phyloP scores from a whole-genome alignment of 1,140 invertebrate genomes.

The Sweltsa coloradensis region DNA sequence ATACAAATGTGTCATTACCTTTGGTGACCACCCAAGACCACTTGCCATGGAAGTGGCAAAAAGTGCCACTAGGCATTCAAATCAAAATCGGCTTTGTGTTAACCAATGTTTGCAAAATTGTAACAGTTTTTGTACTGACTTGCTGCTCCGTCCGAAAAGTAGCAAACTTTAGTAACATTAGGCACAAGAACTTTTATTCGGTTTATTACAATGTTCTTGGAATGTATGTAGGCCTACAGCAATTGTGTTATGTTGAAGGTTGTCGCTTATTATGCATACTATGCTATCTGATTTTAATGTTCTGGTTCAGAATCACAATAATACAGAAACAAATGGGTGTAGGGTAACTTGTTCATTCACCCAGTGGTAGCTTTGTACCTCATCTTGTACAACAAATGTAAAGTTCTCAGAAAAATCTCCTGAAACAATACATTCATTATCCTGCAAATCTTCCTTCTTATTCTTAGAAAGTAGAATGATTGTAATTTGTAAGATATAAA shows the following conservation, averaged over 20 bases:
- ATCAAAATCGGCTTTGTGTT: constrained; percentile 21
- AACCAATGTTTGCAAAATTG: constrained; percentile 23
- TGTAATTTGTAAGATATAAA: no score
- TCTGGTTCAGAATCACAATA: neutral
- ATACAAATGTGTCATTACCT: no score
- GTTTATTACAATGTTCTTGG: constrained; percentile 5
- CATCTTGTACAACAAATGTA: constrained; percentile 19
- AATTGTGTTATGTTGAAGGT: constrained; percentile 8
- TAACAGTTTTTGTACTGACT: constrained; percentile 25
- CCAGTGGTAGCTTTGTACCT: constrained; percentile 20
- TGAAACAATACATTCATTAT: constrained; percentile 10
- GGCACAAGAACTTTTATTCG: constrained; percentile 3
- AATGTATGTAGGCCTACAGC: constrained; percentile 17
- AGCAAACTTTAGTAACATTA: constrained; percentile 13
- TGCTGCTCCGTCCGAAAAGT: constrained; percentile 22
- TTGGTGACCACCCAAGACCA: no score
- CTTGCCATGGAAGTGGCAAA: no score
- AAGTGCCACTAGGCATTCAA: no score
- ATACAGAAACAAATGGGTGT: constrained; percentile 19
- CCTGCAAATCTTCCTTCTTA: neutral
- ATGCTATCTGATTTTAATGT: constrained; percentile 3
- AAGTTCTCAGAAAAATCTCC: constrained; percentile 22
- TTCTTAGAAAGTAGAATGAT: no score
- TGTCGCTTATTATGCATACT: constrained; percentile 13
- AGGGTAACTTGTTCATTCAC: constrained; percentile 18